These are phyloP conservation scores for Dichetophora obliterata DNA, from an alignment of 2,888 invertebrate genomes.

Conservation along the genomic window DNA sequence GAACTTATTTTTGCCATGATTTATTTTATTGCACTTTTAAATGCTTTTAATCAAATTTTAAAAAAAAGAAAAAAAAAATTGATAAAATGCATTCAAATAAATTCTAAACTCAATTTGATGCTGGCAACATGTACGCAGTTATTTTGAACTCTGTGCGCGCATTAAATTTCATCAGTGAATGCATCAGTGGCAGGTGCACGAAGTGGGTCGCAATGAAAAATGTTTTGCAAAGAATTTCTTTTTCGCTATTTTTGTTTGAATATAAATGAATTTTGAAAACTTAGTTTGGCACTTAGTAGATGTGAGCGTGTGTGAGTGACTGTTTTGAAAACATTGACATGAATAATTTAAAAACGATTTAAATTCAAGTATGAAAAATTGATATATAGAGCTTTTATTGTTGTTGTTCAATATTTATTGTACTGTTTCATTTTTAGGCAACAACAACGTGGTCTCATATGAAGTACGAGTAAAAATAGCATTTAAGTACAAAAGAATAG, in stretches of 20 bases:
- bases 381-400: background rate
- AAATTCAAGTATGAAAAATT: background rate
- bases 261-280: conserved; percentile 8
- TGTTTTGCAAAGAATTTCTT: background rate
- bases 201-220: background rate
- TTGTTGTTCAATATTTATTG: background rate
- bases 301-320: background rate
- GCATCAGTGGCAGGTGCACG: background rate
- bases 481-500: no score
- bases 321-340: background rate
- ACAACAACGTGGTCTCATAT: no score
- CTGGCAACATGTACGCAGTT: background rate
- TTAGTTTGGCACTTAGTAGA: background rate
- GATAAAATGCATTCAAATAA: background rate
- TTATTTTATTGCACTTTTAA: background rate
- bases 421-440: background rate
- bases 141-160: conserved; percentile 2
- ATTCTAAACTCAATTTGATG: background rate
- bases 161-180: background rate
- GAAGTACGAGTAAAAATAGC: no score
- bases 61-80: background rate
- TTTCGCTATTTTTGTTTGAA: background rate
- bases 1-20: background rate
- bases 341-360: conserved; percentile 6
- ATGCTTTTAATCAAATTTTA: background rate